Conservation (phyloP, 2,797 vertebrate species). For the Champsocephalus gunnari region DNA sequence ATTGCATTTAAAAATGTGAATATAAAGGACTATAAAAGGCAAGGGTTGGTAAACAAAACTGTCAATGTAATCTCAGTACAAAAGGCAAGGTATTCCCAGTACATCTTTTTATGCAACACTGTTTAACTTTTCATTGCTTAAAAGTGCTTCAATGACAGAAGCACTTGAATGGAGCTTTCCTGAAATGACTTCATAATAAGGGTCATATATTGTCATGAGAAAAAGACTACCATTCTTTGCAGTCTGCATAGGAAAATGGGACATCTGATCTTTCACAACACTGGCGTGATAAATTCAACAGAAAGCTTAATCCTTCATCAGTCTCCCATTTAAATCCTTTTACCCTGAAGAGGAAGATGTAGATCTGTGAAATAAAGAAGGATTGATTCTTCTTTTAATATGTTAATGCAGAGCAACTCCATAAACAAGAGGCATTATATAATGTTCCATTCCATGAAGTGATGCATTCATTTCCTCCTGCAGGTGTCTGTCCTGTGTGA, state of each 20-base stretch:
- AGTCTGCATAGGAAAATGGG: conserved; percentile 24
- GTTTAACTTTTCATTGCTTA: background rate
- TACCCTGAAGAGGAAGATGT: conserved; percentile 16
- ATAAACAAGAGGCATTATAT: background rate
- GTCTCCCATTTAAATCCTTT: conserved; percentile 22
- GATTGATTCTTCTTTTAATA: background rate
- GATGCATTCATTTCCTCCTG: conserved; percentile 15
- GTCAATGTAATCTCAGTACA: conserved; percentile 1
- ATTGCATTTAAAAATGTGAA: conserved; percentile 2
- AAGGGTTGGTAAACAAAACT: background rate
- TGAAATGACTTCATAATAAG: conserved; percentile 10
- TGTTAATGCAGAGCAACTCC: conserved; percentile 5
- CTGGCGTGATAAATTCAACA: conserved; percentile 32
- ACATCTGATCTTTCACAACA: conserved; percentile 20
- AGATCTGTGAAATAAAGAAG: conserved; percentile 14
- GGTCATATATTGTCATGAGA: conserved; percentile 33
- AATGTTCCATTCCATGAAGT: background rate
- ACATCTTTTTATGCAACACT: background rate
- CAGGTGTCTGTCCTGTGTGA: conserved; percentile 97
- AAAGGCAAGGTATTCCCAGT: background rate
- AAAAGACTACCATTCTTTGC: conserved; percentile 22
- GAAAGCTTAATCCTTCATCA: conserved; percentile 38
- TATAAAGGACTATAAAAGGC: background rate
- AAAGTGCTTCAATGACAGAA: conserved; percentile 4
- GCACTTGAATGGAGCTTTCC: conserved; percentile 9